Base-by-base conservation (phyloP, 2,797 vertebrate genomes). In the Cirrhinus molitorella region DNA sequence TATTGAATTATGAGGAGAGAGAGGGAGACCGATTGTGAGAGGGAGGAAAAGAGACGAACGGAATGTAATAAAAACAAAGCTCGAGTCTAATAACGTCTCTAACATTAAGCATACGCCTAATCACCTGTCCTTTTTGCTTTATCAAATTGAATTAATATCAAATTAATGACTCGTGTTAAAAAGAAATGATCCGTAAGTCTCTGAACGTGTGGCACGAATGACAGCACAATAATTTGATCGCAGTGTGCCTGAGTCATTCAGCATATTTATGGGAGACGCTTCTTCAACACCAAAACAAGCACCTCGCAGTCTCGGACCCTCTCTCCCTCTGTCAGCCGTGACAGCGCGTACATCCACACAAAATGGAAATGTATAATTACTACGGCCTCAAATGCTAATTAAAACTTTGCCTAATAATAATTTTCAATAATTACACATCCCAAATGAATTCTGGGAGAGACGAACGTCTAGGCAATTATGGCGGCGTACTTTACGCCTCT, bases 321-420 rank as follows among this genome's bases (percentile, higher is more conserved):
- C 25, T 25, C 47, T 14, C 66, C 12, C n/a, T 55, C 86, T 90
- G 91, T 89, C 91, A 94, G 85, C 61, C 72, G 43, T 85, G 74
- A 85, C 75, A 43, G 43, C 79, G 61, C 47, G 79, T 8, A 49
- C 83, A 68, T 66, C 70, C 82, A 81, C 79, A 72, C 85, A 82
- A 87, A 90, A 93, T 85, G 87, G 83, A 89, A 92, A 93, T 92
- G 90, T 87, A 91, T 92, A 93, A 95, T 94, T 94, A 94, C 90
- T 92, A 84, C 88, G 90, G 89, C 88, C 90, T 91, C 87, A 86
- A 91, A 90, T 90, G 90, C 93, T 93, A 93, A 94, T 93, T 91
- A 94, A 93, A 91, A 88, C 79, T 90, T 87, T 75, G 77, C 91
- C 90, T 93, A 93, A 93, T 95, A 94, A 94, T 94, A 94, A 94